A percentile compares a stretch with the other conserved stretches of the same genome.
Conservation (phyloP, 2,888 invertebrate genomes). For the Sinhomidia bicolor region DNA sequence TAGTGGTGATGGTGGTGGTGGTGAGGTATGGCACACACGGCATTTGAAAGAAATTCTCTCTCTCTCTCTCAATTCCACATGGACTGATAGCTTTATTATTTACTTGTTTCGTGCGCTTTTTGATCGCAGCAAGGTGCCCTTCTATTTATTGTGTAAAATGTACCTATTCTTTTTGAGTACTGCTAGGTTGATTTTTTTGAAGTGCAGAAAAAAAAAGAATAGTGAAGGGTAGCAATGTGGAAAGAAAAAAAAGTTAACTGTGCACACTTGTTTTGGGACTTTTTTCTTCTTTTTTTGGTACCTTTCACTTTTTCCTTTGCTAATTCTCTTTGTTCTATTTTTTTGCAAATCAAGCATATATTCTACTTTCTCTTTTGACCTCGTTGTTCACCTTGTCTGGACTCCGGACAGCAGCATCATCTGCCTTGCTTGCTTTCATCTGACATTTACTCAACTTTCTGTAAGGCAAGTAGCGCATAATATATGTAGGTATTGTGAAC, state of each 20-base stretch:
- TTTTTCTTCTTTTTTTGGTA: too few relatives aligned
- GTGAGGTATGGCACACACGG: too few relatives aligned
- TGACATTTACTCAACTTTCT: slow-evolving; percentile 29
- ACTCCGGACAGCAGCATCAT: slow-evolving; percentile 63
- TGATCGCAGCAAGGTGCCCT: too few relatives aligned
- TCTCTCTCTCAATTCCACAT: slow-evolving; percentile 68
- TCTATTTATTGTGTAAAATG: too few relatives aligned
- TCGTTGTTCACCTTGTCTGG: slow-evolving; percentile 49
- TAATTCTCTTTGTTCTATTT: slow-evolving; percentile 30
- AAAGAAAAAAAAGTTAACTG: background rate
- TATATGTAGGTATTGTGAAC: background rate
- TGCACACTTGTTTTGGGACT: too few relatives aligned
- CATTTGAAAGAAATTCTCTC: slow-evolving; percentile 63
- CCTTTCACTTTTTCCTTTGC: slow-evolving; percentile 17
- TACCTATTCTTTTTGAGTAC: background rate
- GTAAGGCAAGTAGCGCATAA: background rate
- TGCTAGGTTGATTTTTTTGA: background rate
- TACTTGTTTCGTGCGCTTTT: slow-evolving; percentile 36
- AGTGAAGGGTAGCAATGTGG: background rate
- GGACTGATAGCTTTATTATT: slow-evolving; percentile 64
- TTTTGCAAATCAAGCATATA: background rate
- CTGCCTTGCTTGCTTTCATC: slow-evolving; percentile 47
- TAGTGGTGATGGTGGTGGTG: background rate
- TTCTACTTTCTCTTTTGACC: background rate
- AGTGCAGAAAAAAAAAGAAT: background rate